phyloP scores from a whole-genome alignment of 37 sponge, comb jelly and placozoan species.

The Hexactinellida sp. region DNA sequence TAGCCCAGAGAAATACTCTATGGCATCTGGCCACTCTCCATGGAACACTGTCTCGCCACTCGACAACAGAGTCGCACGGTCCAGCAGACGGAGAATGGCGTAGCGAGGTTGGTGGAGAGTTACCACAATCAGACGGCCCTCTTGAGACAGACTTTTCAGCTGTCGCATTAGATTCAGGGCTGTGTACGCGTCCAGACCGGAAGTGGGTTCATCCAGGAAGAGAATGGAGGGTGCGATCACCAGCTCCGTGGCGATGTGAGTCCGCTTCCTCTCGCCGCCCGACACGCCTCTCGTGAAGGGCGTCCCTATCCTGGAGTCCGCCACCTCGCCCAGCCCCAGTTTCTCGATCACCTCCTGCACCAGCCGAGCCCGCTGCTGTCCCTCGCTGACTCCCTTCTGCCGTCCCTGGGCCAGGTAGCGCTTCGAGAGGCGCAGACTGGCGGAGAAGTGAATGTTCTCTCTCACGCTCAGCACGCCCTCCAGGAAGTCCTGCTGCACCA shows the following conservation, averaged over 20 bases:
- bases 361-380: slow-evolving; percentile 20
- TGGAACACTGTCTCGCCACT: slow-evolving; percentile 52
- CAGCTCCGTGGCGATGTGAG: slow-evolving; percentile 82
- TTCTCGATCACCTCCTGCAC: slow-evolving; percentile 52
- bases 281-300: slow-evolving; percentile 63
- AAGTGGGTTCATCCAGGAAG: slow-evolving; percentile 82
- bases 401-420: neutral
- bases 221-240: slow-evolving; percentile 69
- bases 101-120: slow-evolving; percentile 81
- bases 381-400: no score
- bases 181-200: slow-evolving; percentile 72
- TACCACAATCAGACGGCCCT: slow-evolving; percentile 32
- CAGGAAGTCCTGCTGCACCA: slow-evolving; percentile 56
- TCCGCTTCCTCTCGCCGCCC: slow-evolving; percentile 79
- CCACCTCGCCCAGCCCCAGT: slow-evolving; percentile 29
- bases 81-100: slow-evolving; percentile 56
- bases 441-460: slow-evolving; percentile 57
- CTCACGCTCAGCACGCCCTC: slow-evolving; percentile 44
- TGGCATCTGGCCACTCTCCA: slow-evolving; percentile 24
- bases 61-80: slow-evolving; percentile 49
- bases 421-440: slow-evolving; percentile 37
- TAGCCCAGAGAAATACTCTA: slow-evolving; percentile 30
- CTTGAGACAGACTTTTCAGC: slow-evolving; percentile 30
- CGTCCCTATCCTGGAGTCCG: slow-evolving; percentile 38
- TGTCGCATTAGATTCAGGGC: slow-evolving; percentile 53